Base-by-base conservation (phyloP, 2,113 vertebrate species). In the Phrynosoma blainvillii region DNA sequence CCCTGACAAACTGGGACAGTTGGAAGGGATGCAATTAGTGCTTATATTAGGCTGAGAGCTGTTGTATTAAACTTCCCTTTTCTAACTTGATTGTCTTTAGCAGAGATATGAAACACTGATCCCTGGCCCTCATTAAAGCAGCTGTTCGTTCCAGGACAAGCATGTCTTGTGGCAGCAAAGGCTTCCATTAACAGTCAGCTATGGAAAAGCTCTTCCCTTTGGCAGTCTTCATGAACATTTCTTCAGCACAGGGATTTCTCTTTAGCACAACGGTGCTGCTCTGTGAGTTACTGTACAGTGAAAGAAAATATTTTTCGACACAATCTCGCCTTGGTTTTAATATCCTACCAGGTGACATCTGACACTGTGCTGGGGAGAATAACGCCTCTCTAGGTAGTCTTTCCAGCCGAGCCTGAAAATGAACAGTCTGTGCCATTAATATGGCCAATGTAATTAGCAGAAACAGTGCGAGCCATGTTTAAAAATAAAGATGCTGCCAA, bases 241-340 rank as follows among this genome's bases (percentile, higher is more conserved):
- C 90, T 89, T 86, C 89, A 92, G 93, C 89, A 89, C 91, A 92
- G 84, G 89, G 92, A 93, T 92, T 93, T 94, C 92, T 93, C 93
- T 93, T 91, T 90, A 90, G 90, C 90, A 68, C 42, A 82, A 76
- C 65, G 56, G 81, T 85, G 77, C 83, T 90, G 82, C 85, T 89
- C 79, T 77, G 84, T 78, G 89, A 82, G 71, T 95, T 94, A 93
- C 92, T 90, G 90, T 94, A 89, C 80, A 70, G 93, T 91, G 95
- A 94, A 89, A 93, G 94, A 95, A 95, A 93, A 91, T 91, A 93
- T 93, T 96, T 95, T 95, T 90, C 86, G 90, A 79, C 91, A 91
- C 75, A 82, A 71, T 93, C 92, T 94, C 89, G 62, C 92, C 88
- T 94, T 59, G n/a, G 91, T 91, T 96, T 95, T 94, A 94, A 95